phyloP scores from a whole-genome alignment of 2,888 invertebrate species.

The Apodemia hepburni region DNA sequence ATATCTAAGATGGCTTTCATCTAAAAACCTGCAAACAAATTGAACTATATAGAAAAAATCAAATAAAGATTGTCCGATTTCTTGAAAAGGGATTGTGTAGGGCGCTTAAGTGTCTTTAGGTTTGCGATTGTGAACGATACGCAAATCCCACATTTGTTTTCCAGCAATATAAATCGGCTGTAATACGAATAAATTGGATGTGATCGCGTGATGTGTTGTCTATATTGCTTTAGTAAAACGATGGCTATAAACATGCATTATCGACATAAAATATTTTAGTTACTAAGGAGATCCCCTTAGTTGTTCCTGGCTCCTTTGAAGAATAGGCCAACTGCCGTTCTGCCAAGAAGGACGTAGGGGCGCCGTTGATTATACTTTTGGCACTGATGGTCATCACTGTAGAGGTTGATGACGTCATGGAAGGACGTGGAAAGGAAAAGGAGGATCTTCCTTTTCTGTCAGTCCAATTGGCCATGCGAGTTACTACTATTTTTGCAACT shows the following conservation, averaged over 20 bases:
- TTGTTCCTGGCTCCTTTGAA: too few species aligned
- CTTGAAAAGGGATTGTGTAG: conserved; percentile 52
- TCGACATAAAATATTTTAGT: too few species aligned
- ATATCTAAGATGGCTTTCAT: background rate
- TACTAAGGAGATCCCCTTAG: too few species aligned
- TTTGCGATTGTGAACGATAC: conserved; percentile 64
- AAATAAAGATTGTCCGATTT: conserved; percentile 55
- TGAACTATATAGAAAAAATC: conserved; percentile 69
- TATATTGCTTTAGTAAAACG: conserved; percentile 11
- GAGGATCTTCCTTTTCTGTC: too few species aligned
- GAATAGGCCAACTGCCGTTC: too few species aligned
- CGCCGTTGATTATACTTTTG: too few species aligned
- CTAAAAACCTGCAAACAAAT: conserved; percentile 42
- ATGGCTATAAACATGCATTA: background rate
- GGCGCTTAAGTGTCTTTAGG: conserved; percentile 65
- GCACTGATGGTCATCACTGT: too few species aligned
- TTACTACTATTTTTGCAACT: too few species aligned
- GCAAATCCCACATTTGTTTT: conserved; percentile 53
- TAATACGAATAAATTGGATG: conserved; percentile 38
- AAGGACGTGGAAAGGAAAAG: too few species aligned
- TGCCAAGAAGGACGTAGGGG: too few species aligned
- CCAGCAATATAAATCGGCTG: conserved; percentile 47
- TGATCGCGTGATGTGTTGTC: conserved; percentile 18
- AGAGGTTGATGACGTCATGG: too few species aligned
- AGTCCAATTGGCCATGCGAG: too few species aligned